A percentile compares a stretch with the other conserved stretches of the same genome.
Conservation (phyloP, 2,888 invertebrate genomes). For the Mythimna vitellina region DNA sequence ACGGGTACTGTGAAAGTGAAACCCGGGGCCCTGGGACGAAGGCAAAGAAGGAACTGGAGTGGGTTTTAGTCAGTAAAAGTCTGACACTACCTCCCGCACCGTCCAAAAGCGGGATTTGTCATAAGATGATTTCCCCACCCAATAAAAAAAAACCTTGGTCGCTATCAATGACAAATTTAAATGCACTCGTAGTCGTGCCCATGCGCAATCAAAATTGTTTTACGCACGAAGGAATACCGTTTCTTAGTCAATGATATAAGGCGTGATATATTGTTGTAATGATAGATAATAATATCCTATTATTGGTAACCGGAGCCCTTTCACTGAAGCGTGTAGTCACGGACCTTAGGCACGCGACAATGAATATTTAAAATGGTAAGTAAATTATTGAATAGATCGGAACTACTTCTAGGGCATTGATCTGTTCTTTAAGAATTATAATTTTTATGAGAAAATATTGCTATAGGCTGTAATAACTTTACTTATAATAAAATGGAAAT, state of each 20-base stretch:
- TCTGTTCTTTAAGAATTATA: not conserved
- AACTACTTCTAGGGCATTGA: constrained; percentile 9
- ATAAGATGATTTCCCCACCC: too few relatives aligned
- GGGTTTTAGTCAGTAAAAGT: too few relatives aligned
- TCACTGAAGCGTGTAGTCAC: constrained; percentile 56
- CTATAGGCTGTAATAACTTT: not conserved
- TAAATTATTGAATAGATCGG: constrained; percentile 46
- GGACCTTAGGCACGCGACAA: constrained; percentile 52
- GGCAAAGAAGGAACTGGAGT: too few relatives aligned
- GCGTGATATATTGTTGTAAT: constrained; percentile 15
- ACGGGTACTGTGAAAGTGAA: too few relatives aligned
- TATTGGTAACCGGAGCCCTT: constrained; percentile 41
- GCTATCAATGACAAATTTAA: too few relatives aligned
- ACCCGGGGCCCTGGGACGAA: too few relatives aligned
- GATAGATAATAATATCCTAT: constrained; percentile 27
- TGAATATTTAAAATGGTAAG: constrained; percentile 46
- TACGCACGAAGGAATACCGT: constrained; percentile 9
- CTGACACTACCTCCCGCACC: too few relatives aligned
- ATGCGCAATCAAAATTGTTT: not conserved
- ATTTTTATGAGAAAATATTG: not conserved
- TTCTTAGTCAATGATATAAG: constrained; percentile 12
- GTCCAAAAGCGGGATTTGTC: too few relatives aligned
- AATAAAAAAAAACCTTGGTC: too few relatives aligned
- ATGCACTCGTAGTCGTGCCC: not conserved
- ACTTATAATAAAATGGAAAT: too few relatives aligned